These are phyloP conservation scores for Mixornis gularis DNA, from an alignment of 2,113 vertebrate species.

Conservation along the genomic window DNA sequence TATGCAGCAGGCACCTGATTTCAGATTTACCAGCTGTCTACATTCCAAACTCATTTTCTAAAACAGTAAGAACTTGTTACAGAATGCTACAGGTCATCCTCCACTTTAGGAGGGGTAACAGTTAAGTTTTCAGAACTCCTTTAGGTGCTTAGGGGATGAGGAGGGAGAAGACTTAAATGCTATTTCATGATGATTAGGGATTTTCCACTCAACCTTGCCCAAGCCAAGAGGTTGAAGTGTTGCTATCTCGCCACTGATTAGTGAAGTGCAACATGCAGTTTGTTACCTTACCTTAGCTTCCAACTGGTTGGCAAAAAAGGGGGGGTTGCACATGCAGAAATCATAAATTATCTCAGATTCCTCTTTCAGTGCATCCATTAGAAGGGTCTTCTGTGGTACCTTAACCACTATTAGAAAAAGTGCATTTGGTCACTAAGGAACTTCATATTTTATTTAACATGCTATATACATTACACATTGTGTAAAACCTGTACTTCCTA, in stretches of 20 bases:
- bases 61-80: background rate
- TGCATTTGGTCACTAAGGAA: background rate
- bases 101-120: background rate
- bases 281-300: constrained; percentile 85
- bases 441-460: background rate
- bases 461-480: background rate
- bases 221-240: background rate
- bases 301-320: constrained; percentile 95
- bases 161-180: background rate
- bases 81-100: background rate
- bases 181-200: background rate
- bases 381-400: constrained; percentile 95
- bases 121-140: background rate
- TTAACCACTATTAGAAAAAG: constrained; percentile 84
- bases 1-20: background rate
- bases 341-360: constrained; percentile 93
- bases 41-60: background rate
- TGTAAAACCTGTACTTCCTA: background rate
- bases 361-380: constrained; percentile 97
- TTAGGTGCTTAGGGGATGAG: accelerated
- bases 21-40: background rate
- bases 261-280: background rate
- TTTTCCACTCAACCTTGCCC: background rate
- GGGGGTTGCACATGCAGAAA: constrained; percentile 99
- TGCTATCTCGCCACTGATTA: background rate